Base-by-base conservation (phyloP, 2,797 vertebrate genomes). In the Prunella strophiata region DNA sequence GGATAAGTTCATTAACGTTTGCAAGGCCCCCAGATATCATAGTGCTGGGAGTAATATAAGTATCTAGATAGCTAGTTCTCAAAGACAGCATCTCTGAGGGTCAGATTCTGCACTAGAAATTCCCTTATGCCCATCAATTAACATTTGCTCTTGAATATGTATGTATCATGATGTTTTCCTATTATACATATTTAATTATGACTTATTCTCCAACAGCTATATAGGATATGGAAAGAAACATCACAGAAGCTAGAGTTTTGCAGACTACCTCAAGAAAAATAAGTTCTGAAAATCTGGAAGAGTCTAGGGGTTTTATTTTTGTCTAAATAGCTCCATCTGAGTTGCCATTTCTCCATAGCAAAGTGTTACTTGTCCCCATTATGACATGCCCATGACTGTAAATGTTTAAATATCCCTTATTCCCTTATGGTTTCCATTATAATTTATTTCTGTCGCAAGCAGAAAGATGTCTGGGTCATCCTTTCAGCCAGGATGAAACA, bases 1-100 rank as follows among this genome's bases (percentile, higher is more conserved):
- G 95, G 95, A 97, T 97, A 97, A 96, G 96, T 97, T 97, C 96
- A 97, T 97, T 97, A 97, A 96, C 95, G 94, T 94, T 96, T 97
- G 86, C 93, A 85, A 95, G 93, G 96, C 95, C 96, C 95, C 96
- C 93, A 97, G 96, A 96, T 97, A 97, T 97, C 95, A 89, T 94
- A 97, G 96, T 89, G 95, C 96, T 97, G 95, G 96, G 96, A 96
- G 96, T 96, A 96, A 96, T 96, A 96, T 90, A 91, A 95, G 95
- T 96, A 86, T 96, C 96, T 96, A 96, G 96, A 94, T 96, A 96
- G 88, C 94, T 95, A 59, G 93, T 95, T 97, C 95, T 97, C 91
- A 96, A 96, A 96, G 93, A 96, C 91, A 85, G 95, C 88, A 96
- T 96, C 96, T 97, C 96, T 96, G 88, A 94, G 96, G 94, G 96